Evolutionary conservation across 1,140 invertebrate genomes (phyloP).

Genomic region (Nautilus pompilius): DNA sequence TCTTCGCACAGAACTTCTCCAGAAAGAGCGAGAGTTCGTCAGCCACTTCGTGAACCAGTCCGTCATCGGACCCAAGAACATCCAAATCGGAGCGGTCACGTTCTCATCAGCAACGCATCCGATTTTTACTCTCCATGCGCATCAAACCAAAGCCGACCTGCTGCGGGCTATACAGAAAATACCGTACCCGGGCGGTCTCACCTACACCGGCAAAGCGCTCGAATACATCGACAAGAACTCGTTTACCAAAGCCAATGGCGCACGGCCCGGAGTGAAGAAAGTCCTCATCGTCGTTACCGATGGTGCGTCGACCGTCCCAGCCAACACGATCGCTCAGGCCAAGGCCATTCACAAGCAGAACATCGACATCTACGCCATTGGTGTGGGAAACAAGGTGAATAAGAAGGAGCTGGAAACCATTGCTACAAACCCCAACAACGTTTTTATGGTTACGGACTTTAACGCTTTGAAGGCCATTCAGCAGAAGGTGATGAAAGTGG

Average conservation of each 20-base stretch:
- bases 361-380: slow-evolving; percentile 19
- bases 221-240: slow-evolving; percentile 16
- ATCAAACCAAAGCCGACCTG: not conserved
- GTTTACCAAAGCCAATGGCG: slow-evolving; percentile 17
- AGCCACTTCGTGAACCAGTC: slow-evolving; percentile 11
- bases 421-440: slow-evolving; percentile 12
- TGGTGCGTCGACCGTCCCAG: slow-evolving; percentile 19
- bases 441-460: slow-evolving; percentile 11
- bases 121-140: slow-evolving; percentile 17
- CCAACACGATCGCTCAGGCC: slow-evolving; percentile 9
- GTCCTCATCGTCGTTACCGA: slow-evolving; percentile 28
- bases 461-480: slow-evolving; percentile 12
- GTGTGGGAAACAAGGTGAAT: slow-evolving; percentile 16
- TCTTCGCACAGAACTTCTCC: slow-evolving; percentile 15
- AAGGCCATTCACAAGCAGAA: slow-evolving; percentile 15
- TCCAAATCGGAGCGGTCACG: slow-evolving; percentile 23
- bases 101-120: slow-evolving; percentile 15
- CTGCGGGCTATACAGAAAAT: slow-evolving; percentile 9
- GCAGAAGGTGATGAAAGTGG: too few relatives aligned
- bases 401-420: slow-evolving; percentile 16
- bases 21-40: slow-evolving; percentile 17
- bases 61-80: slow-evolving; percentile 8
- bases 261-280: slow-evolving; percentile 13
- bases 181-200: slow-evolving; percentile 7
- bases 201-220: slow-evolving; percentile 20